A percentile compares a stretch with the other conserved stretches of the same genome.
Conservation (phyloP, 2,797 vertebrate species). For the Anguilla marmorata region DNA sequence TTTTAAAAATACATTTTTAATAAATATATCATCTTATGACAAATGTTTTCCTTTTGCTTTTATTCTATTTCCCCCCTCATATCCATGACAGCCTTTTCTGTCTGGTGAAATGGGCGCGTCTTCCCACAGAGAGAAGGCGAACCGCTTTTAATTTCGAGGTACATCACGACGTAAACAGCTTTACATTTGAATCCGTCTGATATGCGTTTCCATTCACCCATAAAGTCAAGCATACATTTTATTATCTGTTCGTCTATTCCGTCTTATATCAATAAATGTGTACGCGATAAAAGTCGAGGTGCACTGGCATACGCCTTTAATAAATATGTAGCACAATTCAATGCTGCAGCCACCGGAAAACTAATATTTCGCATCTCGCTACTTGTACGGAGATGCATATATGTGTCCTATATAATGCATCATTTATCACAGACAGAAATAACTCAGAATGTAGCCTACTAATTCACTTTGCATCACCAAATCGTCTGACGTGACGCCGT, state of each 20-base stretch:
- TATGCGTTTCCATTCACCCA: neutral
- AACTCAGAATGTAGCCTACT: neutral
- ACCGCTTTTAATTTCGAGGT: slow-evolving; percentile 8
- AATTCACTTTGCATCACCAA: slow-evolving; percentile 1
- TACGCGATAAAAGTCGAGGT: neutral
- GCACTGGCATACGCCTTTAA: neutral
- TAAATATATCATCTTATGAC: neutral
- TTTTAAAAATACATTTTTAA: neutral
- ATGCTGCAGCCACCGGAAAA: neutral
- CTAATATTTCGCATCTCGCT: neutral
- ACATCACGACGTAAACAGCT: neutral
- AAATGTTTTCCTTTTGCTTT: neutral
- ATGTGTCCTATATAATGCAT: slow-evolving; percentile 29
- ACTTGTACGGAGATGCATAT: neutral
- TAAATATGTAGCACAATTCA: neutral
- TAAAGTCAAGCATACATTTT: neutral
- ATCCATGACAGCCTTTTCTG: slow-evolving; percentile 7
- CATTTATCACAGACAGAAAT: neutral
- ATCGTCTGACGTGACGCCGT: slow-evolving; percentile 21
- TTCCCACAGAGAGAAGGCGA: slow-evolving; percentile 15
- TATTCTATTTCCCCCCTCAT: neutral
- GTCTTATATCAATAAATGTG: neutral
- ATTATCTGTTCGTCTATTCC: neutral
- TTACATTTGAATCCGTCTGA: neutral
- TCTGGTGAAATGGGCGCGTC: slow-evolving; percentile 36